Evolutionary conservation across 2,113 vertebrate genomes (phyloP).

Genomic region (Taurulus bubalis): DNA sequence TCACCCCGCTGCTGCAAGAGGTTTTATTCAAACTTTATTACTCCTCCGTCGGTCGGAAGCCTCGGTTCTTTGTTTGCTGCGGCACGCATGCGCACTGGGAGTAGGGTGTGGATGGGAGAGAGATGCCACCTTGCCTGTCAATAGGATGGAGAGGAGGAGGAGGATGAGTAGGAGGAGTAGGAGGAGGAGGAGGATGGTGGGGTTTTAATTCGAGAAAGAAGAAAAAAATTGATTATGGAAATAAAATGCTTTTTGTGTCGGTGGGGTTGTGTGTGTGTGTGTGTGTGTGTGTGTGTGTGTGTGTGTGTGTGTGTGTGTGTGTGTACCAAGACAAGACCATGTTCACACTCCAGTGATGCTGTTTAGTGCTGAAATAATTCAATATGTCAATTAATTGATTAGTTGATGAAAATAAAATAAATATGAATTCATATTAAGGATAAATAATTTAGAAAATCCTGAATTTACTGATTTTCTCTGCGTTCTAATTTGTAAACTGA

Average conservation of each 20-base stretch:
- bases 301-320: not conserved
- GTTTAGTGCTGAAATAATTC: not conserved
- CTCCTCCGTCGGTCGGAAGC: constrained; percentile 52
- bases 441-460: not conserved
- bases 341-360: not conserved
- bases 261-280: not conserved
- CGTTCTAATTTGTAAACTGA: not conserved
- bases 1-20: not conserved
- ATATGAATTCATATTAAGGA: not conserved
- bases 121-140: constrained; percentile 69
- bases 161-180: not conserved
- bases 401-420: not conserved
- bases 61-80: constrained; percentile 81
- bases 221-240: not conserved
- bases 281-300: constrained; percentile 13
- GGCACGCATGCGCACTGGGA: constrained; percentile 82
- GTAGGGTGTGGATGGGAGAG: constrained; percentile 84
- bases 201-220: not conserved
- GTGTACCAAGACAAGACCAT: not conserved
- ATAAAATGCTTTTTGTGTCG: fast-evolving
- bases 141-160: constrained; percentile 45
- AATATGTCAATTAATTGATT: not conserved
- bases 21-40: constrained; percentile 56
- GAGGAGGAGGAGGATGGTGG: not conserved
- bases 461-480: not conserved